These are phyloP conservation scores for Lepeophtheirus salmonis DNA, from an alignment of 1,140 invertebrate species.

Conservation along the genomic window DNA sequence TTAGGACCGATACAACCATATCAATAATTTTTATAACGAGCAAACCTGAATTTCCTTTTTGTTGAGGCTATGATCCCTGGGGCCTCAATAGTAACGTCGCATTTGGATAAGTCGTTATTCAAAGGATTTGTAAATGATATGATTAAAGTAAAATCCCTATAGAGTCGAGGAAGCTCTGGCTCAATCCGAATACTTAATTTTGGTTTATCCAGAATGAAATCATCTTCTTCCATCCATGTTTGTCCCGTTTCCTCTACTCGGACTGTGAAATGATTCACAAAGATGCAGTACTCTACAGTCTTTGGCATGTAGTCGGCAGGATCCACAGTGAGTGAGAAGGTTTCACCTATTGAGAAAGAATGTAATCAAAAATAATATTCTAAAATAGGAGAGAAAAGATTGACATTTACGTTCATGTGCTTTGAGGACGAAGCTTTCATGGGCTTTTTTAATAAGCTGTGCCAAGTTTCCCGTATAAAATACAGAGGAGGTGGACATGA, in stretches of 20 bases:
- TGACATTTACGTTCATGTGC: neutral
- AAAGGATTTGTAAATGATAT: constrained; percentile 2
- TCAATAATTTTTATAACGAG: too few species aligned
- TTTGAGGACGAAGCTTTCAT: constrained; percentile 38
- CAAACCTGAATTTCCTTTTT: neutral
- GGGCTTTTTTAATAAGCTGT: constrained; percentile 43
- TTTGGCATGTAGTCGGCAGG: constrained; percentile 26
- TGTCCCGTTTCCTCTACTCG: constrained; percentile 27
- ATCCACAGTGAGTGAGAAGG: constrained; percentile 21
- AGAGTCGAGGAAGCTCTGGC: neutral
- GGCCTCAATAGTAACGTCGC: constrained; percentile 10
- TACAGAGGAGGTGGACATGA: constrained; percentile 43
- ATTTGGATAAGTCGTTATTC: constrained; percentile 5
- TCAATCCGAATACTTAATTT: constrained; percentile 23
- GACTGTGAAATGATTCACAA: constrained; percentile 26
- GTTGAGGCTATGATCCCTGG: neutral
- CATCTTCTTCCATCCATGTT: constrained; percentile 26
- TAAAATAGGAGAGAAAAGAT: neutral
- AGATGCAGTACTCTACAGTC: constrained; percentile 27
- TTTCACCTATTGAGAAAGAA: constrained; percentile 19
- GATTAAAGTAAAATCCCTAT: neutral
- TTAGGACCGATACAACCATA: too few species aligned
- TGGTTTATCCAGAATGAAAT: constrained; percentile 26
- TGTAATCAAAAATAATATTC: neutral
- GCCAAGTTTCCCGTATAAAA: constrained; percentile 55